Evolutionary conservation across 2,113 vertebrate species (phyloP).

Genomic region (Miniopterus natalensis): DNA sequence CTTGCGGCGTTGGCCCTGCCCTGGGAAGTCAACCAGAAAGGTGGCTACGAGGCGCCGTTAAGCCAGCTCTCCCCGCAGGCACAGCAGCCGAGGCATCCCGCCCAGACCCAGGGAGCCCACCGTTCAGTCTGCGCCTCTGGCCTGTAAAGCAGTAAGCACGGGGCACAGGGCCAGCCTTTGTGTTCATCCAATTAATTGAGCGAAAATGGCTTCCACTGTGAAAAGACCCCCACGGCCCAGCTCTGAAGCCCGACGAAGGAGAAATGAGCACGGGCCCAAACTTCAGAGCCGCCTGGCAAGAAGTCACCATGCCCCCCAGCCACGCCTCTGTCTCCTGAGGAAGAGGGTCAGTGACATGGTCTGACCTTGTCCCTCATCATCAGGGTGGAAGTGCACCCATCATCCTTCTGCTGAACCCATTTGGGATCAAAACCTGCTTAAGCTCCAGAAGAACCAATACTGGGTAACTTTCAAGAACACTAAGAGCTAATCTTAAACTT

Average conservation of each 20-base stretch:
- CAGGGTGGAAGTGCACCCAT: neutral
- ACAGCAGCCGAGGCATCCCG: neutral
- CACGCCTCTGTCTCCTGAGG: constrained; percentile 2
- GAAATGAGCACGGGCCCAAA: neutral
- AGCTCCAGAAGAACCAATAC: neutral
- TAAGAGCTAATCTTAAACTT: constrained; percentile 1
- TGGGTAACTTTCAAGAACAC: neutral
- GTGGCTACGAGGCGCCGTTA: constrained; percentile 4
- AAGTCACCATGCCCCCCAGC: neutral
- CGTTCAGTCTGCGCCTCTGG: neutral
- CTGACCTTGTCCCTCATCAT: neutral
- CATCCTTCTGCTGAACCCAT: neutral
- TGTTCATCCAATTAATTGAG: constrained; percentile 68
- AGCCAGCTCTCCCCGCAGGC: neutral
- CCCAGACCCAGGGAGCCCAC: neutral
- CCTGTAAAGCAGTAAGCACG: constrained; percentile 60
- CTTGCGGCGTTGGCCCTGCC: neutral
- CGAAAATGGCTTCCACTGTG: constrained; percentile 55
- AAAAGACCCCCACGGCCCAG: constrained; percentile 56
- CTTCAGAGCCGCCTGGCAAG: neutral
- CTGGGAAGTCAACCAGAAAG: constrained; percentile 58
- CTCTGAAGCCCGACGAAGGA: neutral
- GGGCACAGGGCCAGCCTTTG: constrained; percentile 56
- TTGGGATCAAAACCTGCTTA: neutral
- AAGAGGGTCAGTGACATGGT: neutral